Conservation (phyloP, 2,797 vertebrate species). For the Aphelocoma californica region DNA sequence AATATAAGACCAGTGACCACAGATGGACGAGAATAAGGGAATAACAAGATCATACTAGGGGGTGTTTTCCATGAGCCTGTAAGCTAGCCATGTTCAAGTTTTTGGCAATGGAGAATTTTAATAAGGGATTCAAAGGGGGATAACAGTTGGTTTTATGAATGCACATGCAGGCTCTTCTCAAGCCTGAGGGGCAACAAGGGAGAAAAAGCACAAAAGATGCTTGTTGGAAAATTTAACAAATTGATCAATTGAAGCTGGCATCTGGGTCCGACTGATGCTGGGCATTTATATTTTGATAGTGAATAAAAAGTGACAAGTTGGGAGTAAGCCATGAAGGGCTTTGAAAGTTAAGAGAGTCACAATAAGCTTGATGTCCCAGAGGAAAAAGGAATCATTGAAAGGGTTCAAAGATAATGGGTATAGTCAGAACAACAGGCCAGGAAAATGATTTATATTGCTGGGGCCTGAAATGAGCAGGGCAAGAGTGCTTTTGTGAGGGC, state of each 20-base stretch:
- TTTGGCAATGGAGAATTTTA: constrained; percentile 61
- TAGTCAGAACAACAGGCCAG: constrained; percentile 46
- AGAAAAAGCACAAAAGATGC: constrained; percentile 69
- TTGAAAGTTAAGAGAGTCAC: constrained; percentile 63
- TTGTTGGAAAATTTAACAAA: constrained; percentile 69
- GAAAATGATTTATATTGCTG: constrained; percentile 55
- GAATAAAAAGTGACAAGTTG: constrained; percentile 67
- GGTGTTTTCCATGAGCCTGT: neutral
- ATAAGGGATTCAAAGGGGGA: constrained; percentile 54
- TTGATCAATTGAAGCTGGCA: constrained; percentile 67
- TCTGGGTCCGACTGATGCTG: constrained; percentile 55
- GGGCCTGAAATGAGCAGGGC: constrained; percentile 19
- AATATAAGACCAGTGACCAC: neutral
- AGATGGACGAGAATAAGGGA: neutral
- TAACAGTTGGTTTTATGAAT: constrained; percentile 66
- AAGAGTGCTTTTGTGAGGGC: constrained; percentile 32
- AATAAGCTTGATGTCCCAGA: constrained; percentile 60
- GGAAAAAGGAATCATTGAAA: constrained; percentile 58
- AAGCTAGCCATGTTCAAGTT: constrained; percentile 12
- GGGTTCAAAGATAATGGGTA: constrained; percentile 43
- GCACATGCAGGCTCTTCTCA: constrained; percentile 50
- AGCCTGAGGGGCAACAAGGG: constrained; percentile 60
- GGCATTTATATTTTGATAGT: constrained; percentile 66
- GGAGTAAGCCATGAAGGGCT: constrained; percentile 61
- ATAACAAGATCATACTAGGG: neutral